Evolutionary conservation across 2,113 vertebrate species (phyloP).

Genomic region (cattle (Bos taurus)): DNA sequence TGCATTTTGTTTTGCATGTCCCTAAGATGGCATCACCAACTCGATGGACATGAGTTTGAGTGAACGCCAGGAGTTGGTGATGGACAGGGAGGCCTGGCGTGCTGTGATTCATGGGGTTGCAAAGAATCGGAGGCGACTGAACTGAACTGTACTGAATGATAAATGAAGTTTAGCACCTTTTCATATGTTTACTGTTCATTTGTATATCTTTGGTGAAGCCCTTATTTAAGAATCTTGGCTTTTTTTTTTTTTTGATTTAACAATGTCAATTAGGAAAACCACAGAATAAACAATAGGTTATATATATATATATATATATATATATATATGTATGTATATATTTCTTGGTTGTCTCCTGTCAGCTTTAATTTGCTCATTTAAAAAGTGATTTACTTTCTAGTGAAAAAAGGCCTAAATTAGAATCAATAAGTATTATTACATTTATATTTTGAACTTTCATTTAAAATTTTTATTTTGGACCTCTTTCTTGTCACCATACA

Average conservation of each 20-base stretch:
- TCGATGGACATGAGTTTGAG: no score
- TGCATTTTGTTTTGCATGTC: not conserved
- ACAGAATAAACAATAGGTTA: not conserved
- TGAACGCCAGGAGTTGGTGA: no score
- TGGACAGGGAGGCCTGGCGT: no score
- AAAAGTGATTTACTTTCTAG: not conserved
- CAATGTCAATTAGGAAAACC: not conserved
- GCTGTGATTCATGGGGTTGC: no score
- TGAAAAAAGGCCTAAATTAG: not conserved
- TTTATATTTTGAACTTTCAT: not conserved
- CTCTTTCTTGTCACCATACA: not conserved
- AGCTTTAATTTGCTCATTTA: not conserved
- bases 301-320: not conserved
- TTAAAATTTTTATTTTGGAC: not conserved
- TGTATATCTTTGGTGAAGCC: not conserved
- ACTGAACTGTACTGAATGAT: not conserved
- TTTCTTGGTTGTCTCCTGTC: not conserved
- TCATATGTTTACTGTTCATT: not conserved
- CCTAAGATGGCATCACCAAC: not conserved
- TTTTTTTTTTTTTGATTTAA: not conserved
- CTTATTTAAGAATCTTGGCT: not conserved
- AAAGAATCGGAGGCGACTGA: no score
- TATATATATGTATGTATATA: not conserved
- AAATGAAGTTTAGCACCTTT: not conserved
- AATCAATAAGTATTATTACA: not conserved